These are phyloP conservation scores for Tympanoctomys barrerae DNA, from an alignment of 2,797 vertebrate genomes.

Conservation along the genomic window DNA sequence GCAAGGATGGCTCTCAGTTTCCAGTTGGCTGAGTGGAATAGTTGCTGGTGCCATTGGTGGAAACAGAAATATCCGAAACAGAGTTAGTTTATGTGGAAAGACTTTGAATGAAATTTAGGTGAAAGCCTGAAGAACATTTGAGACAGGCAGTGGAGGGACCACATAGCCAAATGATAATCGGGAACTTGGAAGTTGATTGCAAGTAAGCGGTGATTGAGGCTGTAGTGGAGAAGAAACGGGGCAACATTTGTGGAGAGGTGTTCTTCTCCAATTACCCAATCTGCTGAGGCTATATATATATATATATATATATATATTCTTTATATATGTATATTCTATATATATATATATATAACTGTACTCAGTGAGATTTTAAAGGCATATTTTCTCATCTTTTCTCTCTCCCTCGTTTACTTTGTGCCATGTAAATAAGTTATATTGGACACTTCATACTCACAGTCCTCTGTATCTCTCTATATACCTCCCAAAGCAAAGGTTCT, in stretches of 20 bases:
- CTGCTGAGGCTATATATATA: not conserved
- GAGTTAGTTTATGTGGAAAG: not conserved
- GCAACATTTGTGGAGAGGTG: not conserved
- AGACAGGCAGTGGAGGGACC: not conserved
- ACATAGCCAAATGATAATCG: not conserved
- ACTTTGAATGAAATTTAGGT: not conserved
- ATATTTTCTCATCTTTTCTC: not conserved
- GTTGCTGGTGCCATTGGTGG: not conserved
- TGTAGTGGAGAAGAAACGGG: not conserved
- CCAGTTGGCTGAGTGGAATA: not conserved
- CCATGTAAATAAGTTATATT: not conserved
- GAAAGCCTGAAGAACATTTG: not conserved
- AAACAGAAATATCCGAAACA: not conserved
- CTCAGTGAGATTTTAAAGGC: not conserved
- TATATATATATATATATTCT: rapidly evolving
- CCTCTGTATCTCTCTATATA: not conserved
- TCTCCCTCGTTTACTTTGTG: not conserved
- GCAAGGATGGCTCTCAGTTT: not conserved
- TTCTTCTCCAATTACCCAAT: not conserved
- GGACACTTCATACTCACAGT: not conserved
- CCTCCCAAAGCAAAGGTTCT: not conserved
- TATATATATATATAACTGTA: not conserved
- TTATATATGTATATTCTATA: too few relatives aligned
- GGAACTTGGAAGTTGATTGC: not conserved
- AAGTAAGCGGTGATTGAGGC: not conserved